Percentiles rank a stretch among this genome's conserved stretches.
These are phyloP conservation scores for Bombylius major DNA, from an alignment of 2,888 invertebrate species.

Conservation along the genomic window DNA sequence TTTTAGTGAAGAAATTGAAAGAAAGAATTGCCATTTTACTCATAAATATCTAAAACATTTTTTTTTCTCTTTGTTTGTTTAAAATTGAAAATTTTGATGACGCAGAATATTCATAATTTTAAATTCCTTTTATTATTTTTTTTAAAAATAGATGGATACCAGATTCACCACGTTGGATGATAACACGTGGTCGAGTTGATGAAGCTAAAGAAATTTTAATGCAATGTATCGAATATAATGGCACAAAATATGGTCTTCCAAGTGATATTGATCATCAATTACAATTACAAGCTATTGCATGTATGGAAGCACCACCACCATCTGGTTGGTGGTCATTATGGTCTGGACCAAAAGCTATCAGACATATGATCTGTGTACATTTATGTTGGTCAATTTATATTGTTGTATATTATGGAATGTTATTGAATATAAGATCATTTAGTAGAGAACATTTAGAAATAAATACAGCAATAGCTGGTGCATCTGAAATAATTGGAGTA, in stretches of 20 bases:
- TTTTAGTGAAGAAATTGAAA: too few species aligned
- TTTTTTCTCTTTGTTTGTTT: too few species aligned
- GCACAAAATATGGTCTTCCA: constrained; percentile 31
- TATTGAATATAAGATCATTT: constrained; percentile 38
- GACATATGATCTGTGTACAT: constrained; percentile 33
- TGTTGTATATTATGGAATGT: constrained; percentile 38
- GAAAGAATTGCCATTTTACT: too few species aligned
- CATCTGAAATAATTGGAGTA: constrained; percentile 33
- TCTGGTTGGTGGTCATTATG: constrained; percentile 35
- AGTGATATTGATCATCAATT: constrained; percentile 35
- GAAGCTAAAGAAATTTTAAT: constrained; percentile 35
- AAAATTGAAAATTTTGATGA: too few species aligned
- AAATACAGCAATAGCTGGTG: constrained; percentile 36
- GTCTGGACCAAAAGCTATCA: constrained; percentile 31
- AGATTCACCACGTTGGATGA: constrained; percentile 39
- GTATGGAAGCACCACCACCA: constrained; percentile 32
- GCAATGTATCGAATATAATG: constrained; percentile 33
- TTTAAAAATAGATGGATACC: constrained; percentile 33
- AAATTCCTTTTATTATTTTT: too few species aligned
- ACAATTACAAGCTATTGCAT: constrained; percentile 32
- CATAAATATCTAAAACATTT: too few species aligned
- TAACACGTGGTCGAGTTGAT: constrained; percentile 32
- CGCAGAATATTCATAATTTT: too few species aligned
- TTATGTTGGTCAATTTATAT: constrained; percentile 36
- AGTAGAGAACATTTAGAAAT: constrained; percentile 36